A percentile compares a stretch with the other conserved stretches of the same genome.
These are phyloP conservation scores for Lithobates pipiens DNA, from an alignment of 2,797 vertebrate genomes.

Conservation along the genomic window DNA sequence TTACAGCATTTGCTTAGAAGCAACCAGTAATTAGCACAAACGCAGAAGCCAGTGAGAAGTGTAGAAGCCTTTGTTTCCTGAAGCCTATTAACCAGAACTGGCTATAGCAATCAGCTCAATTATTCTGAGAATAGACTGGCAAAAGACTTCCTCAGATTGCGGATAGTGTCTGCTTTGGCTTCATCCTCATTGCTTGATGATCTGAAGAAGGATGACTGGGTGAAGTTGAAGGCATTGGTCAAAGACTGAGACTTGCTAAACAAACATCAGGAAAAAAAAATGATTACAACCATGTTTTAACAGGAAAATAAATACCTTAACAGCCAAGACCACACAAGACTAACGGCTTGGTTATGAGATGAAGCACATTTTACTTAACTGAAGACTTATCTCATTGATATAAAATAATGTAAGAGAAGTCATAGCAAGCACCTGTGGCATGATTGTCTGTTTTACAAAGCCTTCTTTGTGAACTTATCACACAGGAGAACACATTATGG, in stretches of 20 bases:
- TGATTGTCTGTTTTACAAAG: too few species aligned
- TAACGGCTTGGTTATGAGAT: neutral
- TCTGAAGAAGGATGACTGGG: constrained; percentile 81
- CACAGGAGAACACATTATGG: too few species aligned
- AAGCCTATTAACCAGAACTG: neutral
- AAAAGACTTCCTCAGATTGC: constrained; percentile 94
- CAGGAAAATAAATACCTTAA: too few species aligned
- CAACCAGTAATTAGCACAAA: neutral
- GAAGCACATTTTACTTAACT: neutral
- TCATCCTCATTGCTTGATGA: constrained; percentile 88
- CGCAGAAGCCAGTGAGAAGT: neutral
- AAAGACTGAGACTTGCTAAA: constrained; percentile 95
- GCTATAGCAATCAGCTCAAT: neutral
- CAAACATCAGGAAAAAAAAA: neutral
- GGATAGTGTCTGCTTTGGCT: constrained; percentile 95
- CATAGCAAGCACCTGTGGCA: too few species aligned
- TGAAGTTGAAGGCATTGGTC: constrained; percentile 94
- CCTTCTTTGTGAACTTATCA: too few species aligned
- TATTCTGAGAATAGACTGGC: constrained; percentile 97
- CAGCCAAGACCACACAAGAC: neutral
- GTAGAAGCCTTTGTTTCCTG: neutral
- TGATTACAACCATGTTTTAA: neutral
- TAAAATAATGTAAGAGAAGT: too few species aligned
- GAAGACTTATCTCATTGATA: neutral
- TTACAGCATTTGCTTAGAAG: neutral